Base-by-base conservation (phyloP, 2,113 vertebrate genomes). In the human region DNA sequence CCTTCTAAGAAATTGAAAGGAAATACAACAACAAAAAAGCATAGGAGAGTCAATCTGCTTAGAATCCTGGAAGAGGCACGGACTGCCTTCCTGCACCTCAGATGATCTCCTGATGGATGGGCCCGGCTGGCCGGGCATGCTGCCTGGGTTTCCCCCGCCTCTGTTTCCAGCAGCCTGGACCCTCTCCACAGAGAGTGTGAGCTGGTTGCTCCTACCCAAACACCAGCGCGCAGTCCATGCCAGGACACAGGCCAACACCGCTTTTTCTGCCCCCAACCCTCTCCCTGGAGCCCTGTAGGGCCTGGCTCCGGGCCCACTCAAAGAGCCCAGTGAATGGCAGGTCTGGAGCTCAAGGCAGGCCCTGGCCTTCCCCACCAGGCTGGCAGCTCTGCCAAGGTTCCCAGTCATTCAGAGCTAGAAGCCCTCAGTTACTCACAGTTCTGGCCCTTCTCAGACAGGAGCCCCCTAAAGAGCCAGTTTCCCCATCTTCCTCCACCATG, bases 1-100 rank as follows among this genome's bases (percentile, higher is more conserved):
- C 66, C 94, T 96, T 97, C 96, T 95, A 89, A 96, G 97, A 97
- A 97, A 95, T 3, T 40, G 80, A 95, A 93, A 88, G 89, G 96
- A 95, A 97, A 87, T 52, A 70, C 50, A 94, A 59, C 59, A 75
- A 68, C 59, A 52, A 80, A 35, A 93, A 92, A 83, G 70, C 68
- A 30, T 8, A 45, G 68, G 45, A 59, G 13, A 84, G 83, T 32
- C 79, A 18, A 72, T 75, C 50, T 1, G 16, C 94, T 76, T 16
- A 59, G 86, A 90, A 61, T 52, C 61, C 84, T 84, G 94, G 40
- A 92, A 64, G 87, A 38, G 48, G 88, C 96, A 66, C 13, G 38
- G 55, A 52, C 59, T 3, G 84, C 61, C 57, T 97, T 97, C 90
- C 90, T 92, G 90, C 13, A 57, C 95, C 94, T 97, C 75, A 92